A percentile compares a stretch with the other conserved stretches of the same genome.
phyloP scores from a whole-genome alignment of 1,140 invertebrate species.

The Plectrocnemia conspersa region DNA sequence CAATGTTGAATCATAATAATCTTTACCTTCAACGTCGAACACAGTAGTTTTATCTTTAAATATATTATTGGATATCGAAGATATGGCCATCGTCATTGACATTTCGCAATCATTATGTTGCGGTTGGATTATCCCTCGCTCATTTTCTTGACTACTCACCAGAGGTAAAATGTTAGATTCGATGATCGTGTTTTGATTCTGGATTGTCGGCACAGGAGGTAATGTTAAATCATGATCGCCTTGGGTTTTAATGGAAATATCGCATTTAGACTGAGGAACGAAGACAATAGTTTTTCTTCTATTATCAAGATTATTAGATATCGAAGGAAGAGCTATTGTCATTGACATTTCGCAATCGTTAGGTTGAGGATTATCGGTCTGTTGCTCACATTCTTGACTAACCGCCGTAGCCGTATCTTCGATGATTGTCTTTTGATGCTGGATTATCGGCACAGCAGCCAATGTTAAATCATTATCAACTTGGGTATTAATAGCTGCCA shows the following conservation, averaged over 20 bases:
- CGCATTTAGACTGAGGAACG: not conserved
- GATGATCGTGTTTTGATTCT: no score
- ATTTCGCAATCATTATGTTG: conserved; percentile 11
- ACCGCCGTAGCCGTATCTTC: no score
- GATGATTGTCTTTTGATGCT: conserved; percentile 11
- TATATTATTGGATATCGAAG: no score
- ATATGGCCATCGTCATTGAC: conserved; percentile 12
- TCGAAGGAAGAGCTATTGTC: not conserved
- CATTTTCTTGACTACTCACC: conserved; percentile 4
- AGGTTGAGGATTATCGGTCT: no score
- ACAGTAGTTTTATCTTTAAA: no score
- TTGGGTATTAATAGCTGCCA: no score
- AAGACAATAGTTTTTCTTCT: conserved; percentile 10
- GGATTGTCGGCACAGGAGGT: no score
- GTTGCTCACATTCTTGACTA: no score
- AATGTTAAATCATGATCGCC: not conserved
- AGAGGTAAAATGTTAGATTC: not conserved
- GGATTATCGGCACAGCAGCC: no score
- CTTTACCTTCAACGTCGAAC: no score
- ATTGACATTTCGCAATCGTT: conserved; percentile 18
- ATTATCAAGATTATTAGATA: not conserved
- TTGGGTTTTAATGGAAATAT: conserved; percentile 13
- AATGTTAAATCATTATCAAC: no score
- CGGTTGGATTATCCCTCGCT: not conserved
- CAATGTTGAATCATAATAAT: no score